Base-by-base conservation (phyloP, 2,797 vertebrate species). In the Eulemur coronatus region DNA sequence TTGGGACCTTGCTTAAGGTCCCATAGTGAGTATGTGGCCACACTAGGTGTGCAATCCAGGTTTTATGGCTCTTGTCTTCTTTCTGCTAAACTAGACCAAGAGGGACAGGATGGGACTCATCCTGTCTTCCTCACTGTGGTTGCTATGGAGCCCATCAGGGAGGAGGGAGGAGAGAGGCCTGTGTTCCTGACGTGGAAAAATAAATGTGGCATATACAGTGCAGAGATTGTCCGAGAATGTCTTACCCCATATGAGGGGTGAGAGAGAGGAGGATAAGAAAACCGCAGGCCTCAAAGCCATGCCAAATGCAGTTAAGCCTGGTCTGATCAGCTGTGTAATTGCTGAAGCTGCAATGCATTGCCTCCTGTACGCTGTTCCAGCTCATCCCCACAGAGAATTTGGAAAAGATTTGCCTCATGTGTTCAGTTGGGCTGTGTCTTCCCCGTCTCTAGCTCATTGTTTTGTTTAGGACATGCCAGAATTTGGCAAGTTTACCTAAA, bases 191-290 rank as follows among this genome's bases (percentile, higher is more conserved):
- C 26, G 43, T 92, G 24, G 80, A 97, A 98, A 94, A 95, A 79
- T 95, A 79, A 97, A 84, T 75, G 85, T 95, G 85, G 95, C 84
- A 91, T 92, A 76, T 63, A 89, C 41, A 79, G 41, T 91, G 84
- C 94, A 98, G 97, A 98, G 92, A 95, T 57, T 96, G 78, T 96
- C 95, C 80, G 91, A 96, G 88, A 98, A 93, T 80, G 89, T 91
- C 78, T 97, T 96, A 95, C 82, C 84, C 91, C 5, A 59, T 91
- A 94, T 7, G 20, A 30, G 55, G 22, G 18, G 11, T 7, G 59
- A 11, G 48, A 43, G 52, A 10, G 41, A 43, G 22, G 15, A n/a
- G n/a, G 6, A 28, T 5, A 67, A 41, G 24, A 97, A 98, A 97
- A 97, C 84, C 86, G 72, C 87, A 81, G 84, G 70, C 48, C 43